Base-by-base conservation (phyloP, 1,140 invertebrate genomes). In the Notospermus geniculatus region DNA sequence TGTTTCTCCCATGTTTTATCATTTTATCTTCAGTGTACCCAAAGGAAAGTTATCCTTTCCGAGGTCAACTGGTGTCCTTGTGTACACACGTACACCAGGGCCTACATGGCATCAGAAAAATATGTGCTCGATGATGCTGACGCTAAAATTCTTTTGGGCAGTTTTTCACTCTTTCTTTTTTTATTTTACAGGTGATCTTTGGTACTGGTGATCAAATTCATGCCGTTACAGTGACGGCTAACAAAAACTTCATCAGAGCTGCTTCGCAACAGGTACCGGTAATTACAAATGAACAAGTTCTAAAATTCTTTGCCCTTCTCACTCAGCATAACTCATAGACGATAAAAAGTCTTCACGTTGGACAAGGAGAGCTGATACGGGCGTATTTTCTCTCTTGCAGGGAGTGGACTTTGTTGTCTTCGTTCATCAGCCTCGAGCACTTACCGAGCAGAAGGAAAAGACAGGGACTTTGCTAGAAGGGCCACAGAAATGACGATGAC, bases 221-320 rank as follows among this genome's bases (percentile, higher is more conserved):
- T 77, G 91, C 91, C n/a, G 84, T 94, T 2, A 95, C 92, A 5
- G 88, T 93, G 4, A 92, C 92, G 13, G 90, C 92, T 0, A 96
- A 96, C 82, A 88, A 90, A 72, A 91, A 92, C 50, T 95, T 95
- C 82, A 87, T 94, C 0, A 82, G 92, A 77, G 89, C 92, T 45
- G 91, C 92, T 43, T 85, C 86, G 70, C 89, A 91, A 83, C 90
- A 94, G 85, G 91, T 91, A 84, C 67, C n/a, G 60, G 52, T 5
- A 54, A 55, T n/a, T 59, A 27, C n/a, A n/a, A n/a, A n/a, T n/a
- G 15, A 43, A n/a, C 41, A n/a, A 15, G 41, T n/a, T 15, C n/a
- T 43, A 15, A n/a, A 15, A 15, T 43, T 15, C 41, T 15, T 43
- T 15, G 41, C 15, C 41, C 15, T n/a, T 15, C 41, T 15, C 41